phyloP scores from a whole-genome alignment of 2,113 vertebrate species.

The Ibidorhyncha struthersii region DNA sequence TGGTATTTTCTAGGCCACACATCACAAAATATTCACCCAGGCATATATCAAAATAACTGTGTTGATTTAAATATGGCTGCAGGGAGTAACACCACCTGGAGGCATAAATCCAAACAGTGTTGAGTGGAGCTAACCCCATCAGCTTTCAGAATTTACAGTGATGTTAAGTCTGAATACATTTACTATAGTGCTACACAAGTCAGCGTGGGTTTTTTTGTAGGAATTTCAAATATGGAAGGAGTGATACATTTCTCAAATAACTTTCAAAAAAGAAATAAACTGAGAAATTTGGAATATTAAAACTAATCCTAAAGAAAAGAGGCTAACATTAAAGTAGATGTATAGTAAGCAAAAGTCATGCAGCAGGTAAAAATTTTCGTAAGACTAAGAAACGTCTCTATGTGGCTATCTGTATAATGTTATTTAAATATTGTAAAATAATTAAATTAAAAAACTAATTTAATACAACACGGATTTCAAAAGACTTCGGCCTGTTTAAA shows the following conservation, averaged over 20 bases:
- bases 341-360: too few relatives aligned
- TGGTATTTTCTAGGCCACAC: background rate
- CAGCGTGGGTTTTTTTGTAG: rapidly evolving
- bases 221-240: background rate
- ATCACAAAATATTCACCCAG: background rate
- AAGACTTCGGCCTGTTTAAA: background rate
- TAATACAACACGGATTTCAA: background rate
- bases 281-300: too few relatives aligned
- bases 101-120: background rate
- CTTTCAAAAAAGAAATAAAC: too few relatives aligned
- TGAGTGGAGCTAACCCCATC: background rate
- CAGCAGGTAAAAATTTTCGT: too few relatives aligned
- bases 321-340: too few relatives aligned
- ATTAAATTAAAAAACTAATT: background rate
- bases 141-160: background rate
- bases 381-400: too few relatives aligned
- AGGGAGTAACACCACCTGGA: slow-evolving; percentile 7
- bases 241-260: background rate
- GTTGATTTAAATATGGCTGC: background rate
- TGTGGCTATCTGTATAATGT: background rate
- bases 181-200: background rate
- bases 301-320: too few relatives aligned
- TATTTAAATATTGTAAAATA: background rate
- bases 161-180: background rate
- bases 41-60: background rate